phyloP scores from a whole-genome alignment of 64 coral and sea anemone genomes.

The Stylophora pistillata region DNA sequence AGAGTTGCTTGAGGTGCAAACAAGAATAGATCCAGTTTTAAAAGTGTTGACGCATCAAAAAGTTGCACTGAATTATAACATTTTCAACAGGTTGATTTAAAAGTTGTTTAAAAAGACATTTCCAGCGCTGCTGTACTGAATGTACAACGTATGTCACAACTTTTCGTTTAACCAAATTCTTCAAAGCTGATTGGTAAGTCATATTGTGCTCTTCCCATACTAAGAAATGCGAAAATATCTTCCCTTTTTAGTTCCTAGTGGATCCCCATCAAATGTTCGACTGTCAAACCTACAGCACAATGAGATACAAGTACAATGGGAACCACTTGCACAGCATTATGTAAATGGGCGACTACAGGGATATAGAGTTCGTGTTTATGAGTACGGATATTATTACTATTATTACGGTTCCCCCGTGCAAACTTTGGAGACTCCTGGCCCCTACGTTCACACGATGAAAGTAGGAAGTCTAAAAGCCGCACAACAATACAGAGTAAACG shows the following conservation, averaged over 20 bases:
- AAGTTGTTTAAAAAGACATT: too few relatives aligned
- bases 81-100: too few relatives aligned
- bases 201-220: too few relatives aligned
- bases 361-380: not conserved
- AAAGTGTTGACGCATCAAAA: too few relatives aligned
- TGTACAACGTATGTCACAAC: too few relatives aligned
- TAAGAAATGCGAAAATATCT: not conserved
- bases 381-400: not conserved
- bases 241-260: not conserved
- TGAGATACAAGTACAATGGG: not conserved
- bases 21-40: too few relatives aligned
- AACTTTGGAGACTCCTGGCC: not conserved
- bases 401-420: not conserved
- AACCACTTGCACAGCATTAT: not conserved
- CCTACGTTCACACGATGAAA: not conserved
- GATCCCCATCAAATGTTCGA: not conserved
- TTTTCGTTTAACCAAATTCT: too few relatives aligned
- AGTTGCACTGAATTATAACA: too few relatives aligned
- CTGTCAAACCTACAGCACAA: not conserved
- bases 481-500: not conserved
- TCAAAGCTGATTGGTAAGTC: too few relatives aligned
- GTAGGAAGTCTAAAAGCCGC: not conserved
- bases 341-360: not conserved
- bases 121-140: too few relatives aligned
- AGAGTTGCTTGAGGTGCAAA: too few relatives aligned